Evolutionary conservation across 2,888 invertebrate genomes (phyloP).

Genomic region (Athalia rosae): DNA sequence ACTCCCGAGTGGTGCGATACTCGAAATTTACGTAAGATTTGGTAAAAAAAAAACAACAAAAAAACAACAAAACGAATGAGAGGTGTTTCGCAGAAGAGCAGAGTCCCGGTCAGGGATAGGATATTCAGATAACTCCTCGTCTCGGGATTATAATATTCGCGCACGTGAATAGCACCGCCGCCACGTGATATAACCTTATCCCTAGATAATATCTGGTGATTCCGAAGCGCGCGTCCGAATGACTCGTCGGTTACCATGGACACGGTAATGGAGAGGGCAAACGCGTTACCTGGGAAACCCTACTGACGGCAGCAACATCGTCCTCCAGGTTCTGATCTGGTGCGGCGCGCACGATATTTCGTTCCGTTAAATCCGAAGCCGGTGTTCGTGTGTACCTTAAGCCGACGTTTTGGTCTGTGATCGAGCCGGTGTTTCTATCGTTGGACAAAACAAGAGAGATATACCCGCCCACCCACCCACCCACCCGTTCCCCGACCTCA

Average conservation of each 20-base stretch:
- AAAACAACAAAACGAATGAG: too few species aligned
- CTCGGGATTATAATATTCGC: neutral
- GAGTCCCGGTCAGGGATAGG: too few species aligned
- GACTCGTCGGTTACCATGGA: conserved; percentile 23
- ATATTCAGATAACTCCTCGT: too few species aligned
- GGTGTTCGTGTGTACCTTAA: neutral
- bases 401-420: conserved; percentile 7
- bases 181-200: conserved; percentile 16
- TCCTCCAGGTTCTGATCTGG: conserved; percentile 4
- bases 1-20: too few species aligned
- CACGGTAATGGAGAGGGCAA: conserved; percentile 47
- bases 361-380: neutral
- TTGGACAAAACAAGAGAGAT: neutral
- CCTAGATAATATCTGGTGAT: conserved; percentile 18
- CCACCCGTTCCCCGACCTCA: neutral
- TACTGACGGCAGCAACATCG: conserved; percentile 35
- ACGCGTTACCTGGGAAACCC: conserved; percentile 68
- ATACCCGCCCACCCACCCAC: too few species aligned
- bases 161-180: neutral
- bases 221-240: neutral
- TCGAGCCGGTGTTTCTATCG: conserved; percentile 15
- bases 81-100: too few species aligned
- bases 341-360: too few species aligned
- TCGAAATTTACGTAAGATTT: too few species aligned
- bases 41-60: too few species aligned